These are phyloP conservation scores for Pogonocherus hispidulus DNA, from an alignment of 2,888 invertebrate genomes.

Conservation along the genomic window DNA sequence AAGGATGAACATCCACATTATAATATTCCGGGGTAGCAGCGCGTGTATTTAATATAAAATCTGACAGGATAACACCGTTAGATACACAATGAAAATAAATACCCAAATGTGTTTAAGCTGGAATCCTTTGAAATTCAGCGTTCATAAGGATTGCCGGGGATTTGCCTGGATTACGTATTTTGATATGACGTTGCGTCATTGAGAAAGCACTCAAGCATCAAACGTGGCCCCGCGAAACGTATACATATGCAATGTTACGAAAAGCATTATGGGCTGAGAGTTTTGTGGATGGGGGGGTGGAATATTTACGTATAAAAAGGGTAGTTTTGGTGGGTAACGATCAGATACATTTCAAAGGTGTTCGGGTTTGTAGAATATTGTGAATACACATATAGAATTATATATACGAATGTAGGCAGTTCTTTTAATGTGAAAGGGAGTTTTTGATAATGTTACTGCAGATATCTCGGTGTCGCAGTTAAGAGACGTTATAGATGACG, in stretches of 20 bases:
- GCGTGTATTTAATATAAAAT: slow-evolving; percentile 45
- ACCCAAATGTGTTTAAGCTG: slow-evolving; percentile 55
- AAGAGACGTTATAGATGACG: too few species aligned
- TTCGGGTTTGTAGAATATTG: not conserved
- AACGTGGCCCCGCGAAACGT: slow-evolving; percentile 29
- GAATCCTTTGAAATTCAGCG: slow-evolving; percentile 56
- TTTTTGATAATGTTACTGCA: too few species aligned
- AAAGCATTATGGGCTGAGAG: slow-evolving; percentile 16
- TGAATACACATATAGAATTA: too few species aligned
- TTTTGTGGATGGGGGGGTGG: slow-evolving; percentile 2
- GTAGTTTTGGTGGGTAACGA: not conserved
- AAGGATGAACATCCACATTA: slow-evolving; percentile 38
- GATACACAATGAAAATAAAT: slow-evolving; percentile 56
- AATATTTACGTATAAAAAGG: slow-evolving; percentile 15
- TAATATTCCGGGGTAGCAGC: slow-evolving; percentile 34
- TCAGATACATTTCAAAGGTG: not conserved
- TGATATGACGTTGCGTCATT: slow-evolving; percentile 49
- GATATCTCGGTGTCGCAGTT: too few species aligned
- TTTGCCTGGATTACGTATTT: slow-evolving; percentile 53
- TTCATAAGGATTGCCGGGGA: slow-evolving; percentile 52
- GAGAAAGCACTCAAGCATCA: slow-evolving; percentile 41
- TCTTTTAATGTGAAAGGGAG: too few species aligned
- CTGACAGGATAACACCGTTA: slow-evolving; percentile 49
- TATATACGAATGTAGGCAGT: too few species aligned
- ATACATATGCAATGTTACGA: slow-evolving; percentile 25